These are phyloP conservation scores for Anodontia alba DNA, from an alignment of 2,888 invertebrate genomes.

Conservation along the genomic window DNA sequence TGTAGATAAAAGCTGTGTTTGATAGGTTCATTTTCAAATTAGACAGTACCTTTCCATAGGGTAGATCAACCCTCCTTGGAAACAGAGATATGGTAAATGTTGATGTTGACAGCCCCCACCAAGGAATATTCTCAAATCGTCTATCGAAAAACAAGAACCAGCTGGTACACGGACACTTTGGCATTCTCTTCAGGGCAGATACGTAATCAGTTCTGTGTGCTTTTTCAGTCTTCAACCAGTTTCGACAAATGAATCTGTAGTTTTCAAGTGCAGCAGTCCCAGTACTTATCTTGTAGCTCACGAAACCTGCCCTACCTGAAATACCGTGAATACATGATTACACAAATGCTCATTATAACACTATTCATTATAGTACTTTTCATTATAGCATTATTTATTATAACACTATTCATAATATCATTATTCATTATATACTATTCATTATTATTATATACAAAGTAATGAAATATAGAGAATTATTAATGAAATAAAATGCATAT, in stretches of 20 bases:
- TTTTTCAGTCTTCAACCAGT: conserved; percentile 29
- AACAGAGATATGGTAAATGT: neutral
- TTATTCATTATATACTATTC: no score
- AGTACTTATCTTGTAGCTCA: neutral
- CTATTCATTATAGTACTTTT: no score
- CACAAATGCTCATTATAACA: no score
- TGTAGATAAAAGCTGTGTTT: no score
- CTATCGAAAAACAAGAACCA: neutral
- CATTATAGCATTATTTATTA: no score
- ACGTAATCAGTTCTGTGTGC: neutral
- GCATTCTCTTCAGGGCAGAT: conserved; percentile 22
- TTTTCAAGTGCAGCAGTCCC: neutral
- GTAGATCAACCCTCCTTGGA: neutral
- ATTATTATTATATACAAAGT: no score
- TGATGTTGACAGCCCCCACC: no score
- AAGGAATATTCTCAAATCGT: neutral
- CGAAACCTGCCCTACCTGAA: neutral
- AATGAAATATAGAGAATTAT: no score
- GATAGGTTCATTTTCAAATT: no score
- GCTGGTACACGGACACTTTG: conserved; percentile 32
- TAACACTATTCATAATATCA: no score
- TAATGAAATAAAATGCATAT: no score
- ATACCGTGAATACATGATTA: no score
- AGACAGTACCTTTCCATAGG: conserved; percentile 10
- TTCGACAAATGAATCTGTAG: conserved; percentile 8